phyloP scores from a whole-genome alignment of 2,113 vertebrate species.

The Corapipo altera region DNA sequence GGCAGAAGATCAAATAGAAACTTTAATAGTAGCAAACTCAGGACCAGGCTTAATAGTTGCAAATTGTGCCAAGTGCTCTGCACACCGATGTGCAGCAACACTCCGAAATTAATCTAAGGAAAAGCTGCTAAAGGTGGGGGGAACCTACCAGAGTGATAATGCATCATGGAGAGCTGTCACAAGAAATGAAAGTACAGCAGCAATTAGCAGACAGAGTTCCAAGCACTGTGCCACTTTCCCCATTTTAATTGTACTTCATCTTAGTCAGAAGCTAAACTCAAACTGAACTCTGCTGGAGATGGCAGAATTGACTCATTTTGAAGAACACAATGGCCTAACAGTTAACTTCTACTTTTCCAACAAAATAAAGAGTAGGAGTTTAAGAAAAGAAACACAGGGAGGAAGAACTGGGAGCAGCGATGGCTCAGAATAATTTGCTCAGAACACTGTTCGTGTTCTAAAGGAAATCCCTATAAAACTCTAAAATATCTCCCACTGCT shows the following conservation, averaged over 20 bases:
- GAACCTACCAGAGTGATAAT: conserved; percentile 45
- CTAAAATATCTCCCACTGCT: not conserved
- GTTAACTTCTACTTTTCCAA: conserved; percentile 34
- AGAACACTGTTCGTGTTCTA: not conserved
- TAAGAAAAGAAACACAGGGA: not conserved
- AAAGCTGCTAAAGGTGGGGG: conserved; percentile 32
- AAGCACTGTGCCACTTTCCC: conserved; percentile 23
- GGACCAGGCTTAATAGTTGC: conserved; percentile 9
- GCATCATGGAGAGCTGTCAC: conserved; percentile 59
- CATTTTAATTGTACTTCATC: conserved; percentile 52
- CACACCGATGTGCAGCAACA: not conserved
- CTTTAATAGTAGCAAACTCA: not conserved
- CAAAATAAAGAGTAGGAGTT: conserved; percentile 33
- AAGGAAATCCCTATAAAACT: not conserved
- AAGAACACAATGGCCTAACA: conserved; percentile 39
- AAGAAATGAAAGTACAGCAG: conserved; percentile 58
- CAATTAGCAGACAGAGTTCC: conserved; percentile 57
- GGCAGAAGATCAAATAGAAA: conserved; percentile 17
- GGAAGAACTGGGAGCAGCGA: not conserved
- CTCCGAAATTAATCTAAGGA: conserved; percentile 28
- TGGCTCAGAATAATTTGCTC: not conserved
- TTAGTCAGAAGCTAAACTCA: conserved; percentile 54
- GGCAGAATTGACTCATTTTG: conserved; percentile 45
- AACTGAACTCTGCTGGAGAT: conserved; percentile 29
- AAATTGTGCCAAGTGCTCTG: conserved; percentile 6